Conservation (phyloP, 2,888 invertebrate genomes). For the Hirtodrosophila alboralis region DNA sequence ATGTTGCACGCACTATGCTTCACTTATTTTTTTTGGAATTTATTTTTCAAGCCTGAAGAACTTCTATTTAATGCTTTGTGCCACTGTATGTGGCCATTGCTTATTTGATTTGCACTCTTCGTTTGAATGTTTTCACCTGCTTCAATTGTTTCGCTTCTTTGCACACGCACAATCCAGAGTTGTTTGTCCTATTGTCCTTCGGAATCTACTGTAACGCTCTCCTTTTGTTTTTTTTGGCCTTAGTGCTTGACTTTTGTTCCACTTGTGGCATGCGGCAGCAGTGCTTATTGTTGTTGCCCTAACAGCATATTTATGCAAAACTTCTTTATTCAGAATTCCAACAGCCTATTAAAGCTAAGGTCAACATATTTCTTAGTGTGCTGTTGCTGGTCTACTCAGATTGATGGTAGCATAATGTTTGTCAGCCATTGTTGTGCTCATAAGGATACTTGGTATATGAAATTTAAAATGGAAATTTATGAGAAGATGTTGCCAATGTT, state of each 20-base stretch:
- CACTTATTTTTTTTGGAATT: background rate
- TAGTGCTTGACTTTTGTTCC: constrained; percentile 43
- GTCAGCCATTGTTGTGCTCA: constrained; percentile 1
- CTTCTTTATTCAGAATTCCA: constrained; percentile 46
- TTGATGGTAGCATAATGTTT: too few species aligned
- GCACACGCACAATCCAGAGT: constrained; percentile 32
- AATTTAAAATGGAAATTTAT: constrained; percentile 46
- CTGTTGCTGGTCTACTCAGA: background rate
- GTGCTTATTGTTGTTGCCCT: constrained; percentile 14
- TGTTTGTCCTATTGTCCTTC: constrained; percentile 24
- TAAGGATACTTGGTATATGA: background rate
- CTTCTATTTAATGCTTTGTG: background rate
- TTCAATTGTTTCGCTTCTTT: constrained; percentile 45
- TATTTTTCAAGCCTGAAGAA: background rate
- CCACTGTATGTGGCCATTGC: constrained; percentile 2
- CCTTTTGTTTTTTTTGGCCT: constrained; percentile 32
- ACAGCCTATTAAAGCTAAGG: constrained; percentile 37
- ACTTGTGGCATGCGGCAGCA: constrained; percentile 49
- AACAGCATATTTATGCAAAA: constrained; percentile 60
- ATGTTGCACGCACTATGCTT: too few species aligned
- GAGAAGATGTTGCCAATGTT: constrained; percentile 25
- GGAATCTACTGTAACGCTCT: constrained; percentile 5
- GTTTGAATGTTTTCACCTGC: constrained; percentile 34
- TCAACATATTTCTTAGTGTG: constrained; percentile 8
- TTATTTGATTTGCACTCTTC: constrained; percentile 14